Evolutionary conservation across 2,888 invertebrate species (phyloP), one percentile per base, ranked within the genome.

Genomic region (Philhelius pedissequus): DNA sequence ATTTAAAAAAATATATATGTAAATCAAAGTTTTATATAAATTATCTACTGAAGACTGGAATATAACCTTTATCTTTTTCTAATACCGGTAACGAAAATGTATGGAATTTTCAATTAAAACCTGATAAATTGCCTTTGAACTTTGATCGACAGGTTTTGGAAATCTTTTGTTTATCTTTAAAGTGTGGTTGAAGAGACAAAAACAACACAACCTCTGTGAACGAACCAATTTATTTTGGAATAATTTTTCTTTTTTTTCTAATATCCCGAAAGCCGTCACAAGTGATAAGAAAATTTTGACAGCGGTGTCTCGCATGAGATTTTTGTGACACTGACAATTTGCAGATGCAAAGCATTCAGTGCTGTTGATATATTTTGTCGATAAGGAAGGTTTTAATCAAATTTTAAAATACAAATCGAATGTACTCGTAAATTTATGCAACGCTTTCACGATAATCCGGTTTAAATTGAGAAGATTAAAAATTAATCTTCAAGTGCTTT

Each of bases 111-210:
- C 52, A 78, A 64, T 70, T 45, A 66, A 75, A 70, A 74, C 9
- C 18, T 35, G 15, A 74, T 52, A 58, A 73, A 58, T 52, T 75
- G 74, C 79, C 79, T 74, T 83, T 83, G 83, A 52, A 74, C 79
- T 68, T 74, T 78, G 69, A 58, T 52, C 70, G 40, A 60, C 43
- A 52, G 52, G 25, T 50, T 1, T 38, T 64, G 15, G 6, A 9
- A 43, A 2, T 52, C 35, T 56, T 68, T 20, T 27, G 60, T 52
- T 71, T 78, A 54, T 56, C 48, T 50, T 22, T 27, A 15, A n/a
- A 40, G 6, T 43, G 15, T 50, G 20, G 15, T n/a, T 25, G 20
- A 58, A 68, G 66, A 54, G 69, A 38, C 50, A 43, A 32, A 66
- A 64, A 20, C 35, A 43, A 25, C 7, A 35, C 18, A 8, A 64